Evolutionary conservation across 2,888 invertebrate genomes (phyloP), one percentile per base, ranked within the genome.

Genomic region (Diogma glabrata): DNA sequence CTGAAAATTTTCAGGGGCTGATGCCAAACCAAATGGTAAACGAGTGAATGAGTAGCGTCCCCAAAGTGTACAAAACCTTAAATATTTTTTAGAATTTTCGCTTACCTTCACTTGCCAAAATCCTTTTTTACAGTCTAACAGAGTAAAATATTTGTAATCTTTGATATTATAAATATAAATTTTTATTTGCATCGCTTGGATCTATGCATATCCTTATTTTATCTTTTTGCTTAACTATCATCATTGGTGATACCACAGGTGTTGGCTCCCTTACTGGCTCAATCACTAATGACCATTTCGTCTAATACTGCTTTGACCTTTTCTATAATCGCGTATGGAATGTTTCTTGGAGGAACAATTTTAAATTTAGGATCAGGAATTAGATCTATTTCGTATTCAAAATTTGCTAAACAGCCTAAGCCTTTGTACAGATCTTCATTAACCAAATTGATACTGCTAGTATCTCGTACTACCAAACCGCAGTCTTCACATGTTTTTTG

Each of bases 251-350:
- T 3, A 58, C 54, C 1, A 56, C 56, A 40, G 57, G 55, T 9
- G 58, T 57, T 19, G 57, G 52, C 22, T 38, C 20, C 17, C 47
- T 55, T 6, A 56, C 55, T 20, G 30, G 51, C 38, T 52, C 47
- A 12, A 56, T 51, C 55, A 20, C 49, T 40, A 23, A 38, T 9
- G 33, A 55, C 48, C 53, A 54, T 52, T n/a, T 51, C 54, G 16
- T 55, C 51, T 12, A 57, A 28, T 43, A 56, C 52, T 5, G 16
- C n/a, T 49, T 58, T 58, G 8, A 58, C 57, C 19, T 54, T 40
- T 8, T 54, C 51, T 49, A 49, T 43, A 20, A 56, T 55, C 28
- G 54, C 52, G 50, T 55, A 56, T 9, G 56, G 52, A n/a, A 57
- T 47, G 17, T 50, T 50, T 40, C 57, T 53, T 3, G 55, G 49